phyloP scores from a whole-genome alignment of 1,140 invertebrate genomes.

The Hermetia illucens region DNA sequence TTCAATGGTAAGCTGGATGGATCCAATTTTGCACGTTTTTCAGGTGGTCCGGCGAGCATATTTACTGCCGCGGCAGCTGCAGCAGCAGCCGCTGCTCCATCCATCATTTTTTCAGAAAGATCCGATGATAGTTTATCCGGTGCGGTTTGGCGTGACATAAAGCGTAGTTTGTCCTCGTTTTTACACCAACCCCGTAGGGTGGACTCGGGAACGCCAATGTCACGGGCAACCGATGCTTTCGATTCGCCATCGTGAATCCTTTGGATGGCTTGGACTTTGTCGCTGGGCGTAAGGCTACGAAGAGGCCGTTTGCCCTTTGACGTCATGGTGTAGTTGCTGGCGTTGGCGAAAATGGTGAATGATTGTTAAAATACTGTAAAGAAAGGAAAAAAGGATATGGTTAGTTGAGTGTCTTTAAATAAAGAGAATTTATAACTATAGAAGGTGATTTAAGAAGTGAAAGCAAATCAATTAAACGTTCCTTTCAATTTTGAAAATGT shows the following conservation, averaged over 20 bases:
- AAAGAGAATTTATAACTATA: no score
- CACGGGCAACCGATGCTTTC: conserved; percentile 64
- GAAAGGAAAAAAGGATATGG: no score
- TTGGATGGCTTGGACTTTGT: conserved; percentile 64
- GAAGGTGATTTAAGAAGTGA: no score
- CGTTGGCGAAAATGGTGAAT: background rate
- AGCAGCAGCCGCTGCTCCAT: conserved; percentile 12
- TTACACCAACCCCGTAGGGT: conserved; percentile 75
- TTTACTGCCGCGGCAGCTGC: conserved; percentile 37
- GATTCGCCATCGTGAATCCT: conserved; percentile 67
- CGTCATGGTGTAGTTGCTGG: conserved; percentile 26
- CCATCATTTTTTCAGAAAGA: conserved; percentile 20
- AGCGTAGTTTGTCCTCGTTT: conserved; percentile 60
- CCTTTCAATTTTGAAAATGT: background rate
- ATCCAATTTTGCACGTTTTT: conserved; percentile 37
- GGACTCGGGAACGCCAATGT: conserved; percentile 69
- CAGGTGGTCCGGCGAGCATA: conserved; percentile 26
- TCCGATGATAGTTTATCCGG: conserved; percentile 36
- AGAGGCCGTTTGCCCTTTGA: conserved; percentile 52
- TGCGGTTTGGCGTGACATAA: conserved; percentile 49
- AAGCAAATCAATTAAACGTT: no score
- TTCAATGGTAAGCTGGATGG: conserved; percentile 26
- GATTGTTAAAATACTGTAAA: background rate
- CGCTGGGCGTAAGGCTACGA: conserved; percentile 50
- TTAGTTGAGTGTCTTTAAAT: no score